phyloP scores from a whole-genome alignment of 1,140 invertebrate species.

The Scaptomyza hsui region DNA sequence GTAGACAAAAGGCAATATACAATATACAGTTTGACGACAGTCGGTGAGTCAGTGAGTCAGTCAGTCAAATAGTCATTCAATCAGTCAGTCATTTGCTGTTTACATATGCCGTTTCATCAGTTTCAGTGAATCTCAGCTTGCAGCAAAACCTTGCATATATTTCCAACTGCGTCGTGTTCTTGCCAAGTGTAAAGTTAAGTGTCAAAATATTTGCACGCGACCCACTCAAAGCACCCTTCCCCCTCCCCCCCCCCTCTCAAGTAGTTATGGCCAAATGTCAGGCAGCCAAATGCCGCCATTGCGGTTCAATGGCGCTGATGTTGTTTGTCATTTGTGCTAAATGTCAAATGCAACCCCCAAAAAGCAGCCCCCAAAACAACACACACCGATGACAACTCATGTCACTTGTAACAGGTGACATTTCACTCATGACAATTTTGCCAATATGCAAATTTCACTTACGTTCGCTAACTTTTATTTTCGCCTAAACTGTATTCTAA shows the following conservation, averaged over 20 bases:
- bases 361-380: neutral
- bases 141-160: constrained; percentile 24
- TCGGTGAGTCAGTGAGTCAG: constrained; percentile 13
- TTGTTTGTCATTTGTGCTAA: constrained; percentile 69
- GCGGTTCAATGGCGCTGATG: constrained; percentile 73
- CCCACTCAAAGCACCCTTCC: neutral
- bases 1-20: constrained; percentile 40
- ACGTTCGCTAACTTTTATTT: constrained; percentile 31
- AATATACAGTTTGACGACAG: constrained; percentile 12
- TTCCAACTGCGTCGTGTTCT: constrained; percentile 22
- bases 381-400: constrained; percentile 23
- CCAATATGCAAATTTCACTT: constrained; percentile 73
- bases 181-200: constrained; percentile 65
- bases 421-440: constrained; percentile 58
- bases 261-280: constrained; percentile 60
- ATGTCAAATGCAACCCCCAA: constrained; percentile 45
- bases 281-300: constrained; percentile 35
- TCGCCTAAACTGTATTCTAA: constrained; percentile 33
- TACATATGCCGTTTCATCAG: constrained; percentile 13
- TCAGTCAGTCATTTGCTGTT: constrained; percentile 8
- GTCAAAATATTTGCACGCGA: constrained; percentile 73
- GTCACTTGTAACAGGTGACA: constrained; percentile 13
- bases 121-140: constrained; percentile 31
- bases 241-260: constrained; percentile 2
- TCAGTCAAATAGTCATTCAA: constrained; percentile 10